phyloP scores from a whole-genome alignment of 2,797 vertebrate species.

The Alauda arvensis region DNA sequence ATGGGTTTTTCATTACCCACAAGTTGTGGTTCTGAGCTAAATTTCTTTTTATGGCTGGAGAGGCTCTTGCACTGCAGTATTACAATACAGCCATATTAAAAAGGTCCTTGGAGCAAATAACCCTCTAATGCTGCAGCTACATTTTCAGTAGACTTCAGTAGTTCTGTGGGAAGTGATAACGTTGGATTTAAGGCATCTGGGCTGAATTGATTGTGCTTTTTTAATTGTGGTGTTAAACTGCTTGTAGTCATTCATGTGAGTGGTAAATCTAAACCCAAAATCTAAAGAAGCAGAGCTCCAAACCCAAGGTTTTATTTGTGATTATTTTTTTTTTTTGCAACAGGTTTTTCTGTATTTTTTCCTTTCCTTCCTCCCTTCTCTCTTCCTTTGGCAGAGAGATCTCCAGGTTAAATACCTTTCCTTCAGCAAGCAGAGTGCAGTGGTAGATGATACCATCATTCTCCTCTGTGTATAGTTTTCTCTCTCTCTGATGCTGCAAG shows the following conservation, averaged over 20 bases:
- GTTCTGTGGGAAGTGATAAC: conserved; percentile 13
- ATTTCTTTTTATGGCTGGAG: conserved; percentile 49
- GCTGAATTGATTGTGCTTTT: neutral
- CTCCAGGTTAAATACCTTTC: neutral
- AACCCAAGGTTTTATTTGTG: neutral
- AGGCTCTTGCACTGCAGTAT: conserved; percentile 71
- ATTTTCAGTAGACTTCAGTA: conserved; percentile 19
- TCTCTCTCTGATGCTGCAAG: neutral
- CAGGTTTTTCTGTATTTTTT: conserved; percentile 45
- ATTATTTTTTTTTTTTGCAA: conserved; percentile 42
- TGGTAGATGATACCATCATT: neutral
- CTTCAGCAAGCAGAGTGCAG: neutral
- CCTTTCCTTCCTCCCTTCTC: neutral
- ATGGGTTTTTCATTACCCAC: conserved; percentile 37
- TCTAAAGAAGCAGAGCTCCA: neutral
- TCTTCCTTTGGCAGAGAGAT: neutral
- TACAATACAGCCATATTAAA: conserved; percentile 80
- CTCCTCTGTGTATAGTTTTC: neutral
- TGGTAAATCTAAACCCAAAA: neutral
- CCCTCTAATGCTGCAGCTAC: conserved; percentile 56
- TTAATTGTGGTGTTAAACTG: conserved; percentile 16
- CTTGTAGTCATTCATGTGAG: neutral
- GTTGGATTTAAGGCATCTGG: conserved; percentile 23
- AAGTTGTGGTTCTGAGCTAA: conserved; percentile 64
- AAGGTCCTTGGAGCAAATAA: conserved; percentile 71